Conservation (phyloP, 2,113 vertebrate genomes). For the Prinia subflava region DNA sequence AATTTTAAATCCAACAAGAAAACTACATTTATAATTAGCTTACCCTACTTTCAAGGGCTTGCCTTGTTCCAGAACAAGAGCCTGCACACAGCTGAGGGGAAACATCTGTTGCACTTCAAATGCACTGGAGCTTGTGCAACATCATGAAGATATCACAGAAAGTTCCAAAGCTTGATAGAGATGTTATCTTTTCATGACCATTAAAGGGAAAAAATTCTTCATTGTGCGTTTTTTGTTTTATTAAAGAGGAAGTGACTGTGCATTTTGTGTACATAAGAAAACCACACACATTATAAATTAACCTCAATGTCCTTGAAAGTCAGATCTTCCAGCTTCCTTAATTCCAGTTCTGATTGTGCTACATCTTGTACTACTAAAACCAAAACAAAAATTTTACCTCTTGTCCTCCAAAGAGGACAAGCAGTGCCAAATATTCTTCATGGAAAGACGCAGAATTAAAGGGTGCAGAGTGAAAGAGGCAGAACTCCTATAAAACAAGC, state of each 20-base stretch:
- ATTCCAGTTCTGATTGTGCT: not conserved
- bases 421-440: not conserved
- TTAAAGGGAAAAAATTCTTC: conserved; percentile 5
- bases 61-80: not conserved
- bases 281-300: conserved; percentile 18
- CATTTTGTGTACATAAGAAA: conserved; percentile 11
- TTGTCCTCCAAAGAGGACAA: not conserved
- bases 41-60: not conserved
- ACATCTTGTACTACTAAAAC: not conserved
- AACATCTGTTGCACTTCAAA: conserved; percentile 5
- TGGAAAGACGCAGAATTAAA: not conserved
- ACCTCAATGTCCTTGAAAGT: not conserved
- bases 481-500: not conserved
- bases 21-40: not conserved
- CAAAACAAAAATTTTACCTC: not conserved
- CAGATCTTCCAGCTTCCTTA: not conserved
- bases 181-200: not conserved
- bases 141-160: not conserved
- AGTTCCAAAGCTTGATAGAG: not conserved
- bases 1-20: not conserved
- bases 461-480: not conserved
- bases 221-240: not conserved
- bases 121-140: not conserved
- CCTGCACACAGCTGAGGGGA: not conserved
- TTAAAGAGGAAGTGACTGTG: conserved; percentile 9